Evolutionary conservation across 2,113 vertebrate species (phyloP).

Genomic region (Circaetus gallicus): DNA sequence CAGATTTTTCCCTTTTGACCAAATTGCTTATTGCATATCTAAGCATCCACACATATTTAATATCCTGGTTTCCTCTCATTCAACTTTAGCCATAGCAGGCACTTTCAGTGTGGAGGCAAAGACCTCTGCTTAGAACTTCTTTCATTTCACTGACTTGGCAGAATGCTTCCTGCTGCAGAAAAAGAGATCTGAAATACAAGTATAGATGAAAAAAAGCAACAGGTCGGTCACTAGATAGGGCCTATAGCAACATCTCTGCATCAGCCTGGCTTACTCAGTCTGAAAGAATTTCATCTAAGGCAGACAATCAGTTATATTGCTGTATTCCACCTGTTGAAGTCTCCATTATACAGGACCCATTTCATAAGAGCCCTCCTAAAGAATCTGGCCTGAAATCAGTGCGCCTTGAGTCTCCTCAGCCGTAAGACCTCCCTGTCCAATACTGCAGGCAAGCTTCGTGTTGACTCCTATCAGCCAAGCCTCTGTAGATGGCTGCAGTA

Average conservation of each 20-base stretch:
- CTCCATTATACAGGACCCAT: not conserved
- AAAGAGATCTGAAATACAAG: not conserved
- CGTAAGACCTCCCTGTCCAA: not conserved
- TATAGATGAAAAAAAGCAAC: not conserved
- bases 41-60: not conserved
- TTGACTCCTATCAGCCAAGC: not conserved
- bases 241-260: not conserved
- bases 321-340: not conserved
- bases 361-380: not conserved
- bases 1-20: not conserved
- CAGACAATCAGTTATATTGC: not conserved
- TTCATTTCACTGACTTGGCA: not conserved
- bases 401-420: not conserved
- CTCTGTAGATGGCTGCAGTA: not conserved
- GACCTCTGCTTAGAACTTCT: not conserved
- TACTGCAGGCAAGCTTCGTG: not conserved
- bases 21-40: not conserved
- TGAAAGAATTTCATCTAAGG: not conserved
- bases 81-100: not conserved
- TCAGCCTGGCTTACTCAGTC: not conserved
- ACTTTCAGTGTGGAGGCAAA: not conserved
- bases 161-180: not conserved
- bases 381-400: not conserved
- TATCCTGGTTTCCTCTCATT: not conserved
- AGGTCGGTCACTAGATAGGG: not conserved